Evolutionary conservation across 2,797 vertebrate species (phyloP).

Genomic region (Otus scops): DNA sequence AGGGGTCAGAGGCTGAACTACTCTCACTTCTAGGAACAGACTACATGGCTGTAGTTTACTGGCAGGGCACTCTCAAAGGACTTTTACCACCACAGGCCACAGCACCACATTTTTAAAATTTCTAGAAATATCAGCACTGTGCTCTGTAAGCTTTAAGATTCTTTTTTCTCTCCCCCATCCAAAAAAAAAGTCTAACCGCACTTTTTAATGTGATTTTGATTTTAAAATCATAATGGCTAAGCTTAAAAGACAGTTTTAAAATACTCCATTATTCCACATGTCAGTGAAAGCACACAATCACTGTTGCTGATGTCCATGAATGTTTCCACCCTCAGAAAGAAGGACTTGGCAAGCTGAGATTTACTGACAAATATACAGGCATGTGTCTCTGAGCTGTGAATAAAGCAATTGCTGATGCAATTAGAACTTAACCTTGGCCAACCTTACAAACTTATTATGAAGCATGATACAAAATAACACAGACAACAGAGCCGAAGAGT

Average conservation of each 20-base stretch:
- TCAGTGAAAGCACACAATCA: not conserved
- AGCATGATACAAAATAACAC: not conserved
- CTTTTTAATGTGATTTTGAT: not conserved
- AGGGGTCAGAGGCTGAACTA: not conserved
- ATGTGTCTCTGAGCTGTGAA: not conserved
- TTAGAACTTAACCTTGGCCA: constrained; percentile 42
- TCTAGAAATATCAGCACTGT: not conserved
- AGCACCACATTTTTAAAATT: not conserved
- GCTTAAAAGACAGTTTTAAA: not conserved
- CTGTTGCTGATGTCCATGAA: not conserved
- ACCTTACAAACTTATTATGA: constrained; percentile 7
- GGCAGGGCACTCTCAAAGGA: not conserved
- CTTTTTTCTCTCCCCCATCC: not conserved
- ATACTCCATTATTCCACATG: not conserved
- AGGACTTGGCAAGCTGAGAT: not conserved
- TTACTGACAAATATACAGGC: not conserved
- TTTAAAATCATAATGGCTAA: not conserved
- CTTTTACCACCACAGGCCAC: not conserved
- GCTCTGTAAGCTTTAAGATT: not conserved
- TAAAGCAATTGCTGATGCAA: constrained; percentile 34
- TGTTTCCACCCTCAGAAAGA: not conserved
- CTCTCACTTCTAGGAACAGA: not conserved
- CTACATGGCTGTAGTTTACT: not conserved
- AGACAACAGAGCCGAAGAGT: not conserved
- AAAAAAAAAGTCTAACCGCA: not conserved